Evolutionary conservation across 2,113 vertebrate genomes (phyloP).

Genomic region (Gymnarchus niloticus): DNA sequence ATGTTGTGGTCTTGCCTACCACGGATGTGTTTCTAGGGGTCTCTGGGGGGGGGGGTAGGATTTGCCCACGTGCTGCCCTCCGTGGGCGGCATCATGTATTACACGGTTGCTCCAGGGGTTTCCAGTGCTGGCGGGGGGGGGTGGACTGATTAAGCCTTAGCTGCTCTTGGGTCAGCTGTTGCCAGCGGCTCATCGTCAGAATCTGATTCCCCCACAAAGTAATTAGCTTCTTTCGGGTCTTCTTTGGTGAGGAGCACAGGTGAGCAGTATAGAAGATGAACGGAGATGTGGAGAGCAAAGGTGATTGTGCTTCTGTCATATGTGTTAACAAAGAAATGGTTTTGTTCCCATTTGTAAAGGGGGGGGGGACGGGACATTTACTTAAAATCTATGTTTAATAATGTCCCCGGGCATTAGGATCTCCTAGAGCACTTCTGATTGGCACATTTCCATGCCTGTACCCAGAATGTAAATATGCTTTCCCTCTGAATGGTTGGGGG

Average conservation of each 20-base stretch:
- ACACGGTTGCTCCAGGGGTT: not conserved
- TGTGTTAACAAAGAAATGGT: not conserved
- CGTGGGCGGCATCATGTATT: not conserved
- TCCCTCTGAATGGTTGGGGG: not conserved
- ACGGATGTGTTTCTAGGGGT: not conserved
- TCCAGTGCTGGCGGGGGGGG: no score
- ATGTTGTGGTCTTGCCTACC: not conserved
- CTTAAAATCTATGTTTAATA: conserved; percentile 5
- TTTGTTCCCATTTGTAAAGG: no score
- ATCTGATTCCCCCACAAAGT: not conserved
- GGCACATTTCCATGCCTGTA: not conserved
- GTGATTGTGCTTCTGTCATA: not conserved
- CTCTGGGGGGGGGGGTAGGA: not conserved
- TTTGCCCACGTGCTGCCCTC: not conserved
- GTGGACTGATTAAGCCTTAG: no score
- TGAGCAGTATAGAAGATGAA: not conserved
- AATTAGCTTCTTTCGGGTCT: not conserved
- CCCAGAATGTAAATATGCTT: conserved; percentile 23
- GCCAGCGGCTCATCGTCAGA: not conserved
- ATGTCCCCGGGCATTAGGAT: not conserved
- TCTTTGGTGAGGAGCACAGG: not conserved
- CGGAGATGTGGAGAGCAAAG: not conserved
- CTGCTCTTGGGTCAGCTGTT: not conserved
- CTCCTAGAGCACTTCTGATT: not conserved
- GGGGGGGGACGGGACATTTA: not conserved